Conservation (phyloP, 2,797 vertebrate genomes). For the Enteromius mattozi region DNA sequence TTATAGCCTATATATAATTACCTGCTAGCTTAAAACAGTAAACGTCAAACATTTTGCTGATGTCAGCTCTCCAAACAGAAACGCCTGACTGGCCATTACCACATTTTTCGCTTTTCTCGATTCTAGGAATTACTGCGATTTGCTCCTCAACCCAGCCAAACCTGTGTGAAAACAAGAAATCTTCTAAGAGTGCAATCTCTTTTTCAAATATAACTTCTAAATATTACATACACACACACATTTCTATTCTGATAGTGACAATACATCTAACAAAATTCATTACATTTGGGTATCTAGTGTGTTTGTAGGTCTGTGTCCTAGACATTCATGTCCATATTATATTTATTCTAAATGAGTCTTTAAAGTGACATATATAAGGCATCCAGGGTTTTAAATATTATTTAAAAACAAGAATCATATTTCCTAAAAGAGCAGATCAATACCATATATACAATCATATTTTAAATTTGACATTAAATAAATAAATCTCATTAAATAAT, state of each 20-base stretch:
- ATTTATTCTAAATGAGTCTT: background rate
- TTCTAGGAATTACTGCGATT: constrained; percentile 70
- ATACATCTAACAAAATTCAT: background rate
- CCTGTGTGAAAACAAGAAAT: constrained; percentile 59
- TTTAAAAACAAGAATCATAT: background rate
- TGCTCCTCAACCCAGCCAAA: constrained; percentile 76
- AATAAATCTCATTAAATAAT: background rate
- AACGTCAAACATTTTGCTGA: constrained; percentile 62
- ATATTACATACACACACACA: background rate
- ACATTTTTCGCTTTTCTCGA: constrained; percentile 56
- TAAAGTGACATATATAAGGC: background rate
- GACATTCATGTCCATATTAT: background rate
- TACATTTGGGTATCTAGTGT: background rate
- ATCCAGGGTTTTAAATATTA: background rate
- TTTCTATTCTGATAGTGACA: background rate
- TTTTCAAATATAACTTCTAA: background rate
- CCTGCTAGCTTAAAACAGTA: constrained; percentile 78
- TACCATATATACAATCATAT: background rate
- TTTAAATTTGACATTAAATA: background rate
- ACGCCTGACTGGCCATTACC: constrained; percentile 66
- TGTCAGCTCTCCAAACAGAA: constrained; percentile 50
- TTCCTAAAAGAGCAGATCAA: background rate
- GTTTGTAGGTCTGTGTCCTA: background rate
- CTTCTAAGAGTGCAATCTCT: background rate
- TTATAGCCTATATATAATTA: constrained; percentile 47